These are phyloP conservation scores for Cynoglossus semilaevis DNA, from an alignment of 2,113 vertebrate species.

Conservation along the genomic window DNA sequence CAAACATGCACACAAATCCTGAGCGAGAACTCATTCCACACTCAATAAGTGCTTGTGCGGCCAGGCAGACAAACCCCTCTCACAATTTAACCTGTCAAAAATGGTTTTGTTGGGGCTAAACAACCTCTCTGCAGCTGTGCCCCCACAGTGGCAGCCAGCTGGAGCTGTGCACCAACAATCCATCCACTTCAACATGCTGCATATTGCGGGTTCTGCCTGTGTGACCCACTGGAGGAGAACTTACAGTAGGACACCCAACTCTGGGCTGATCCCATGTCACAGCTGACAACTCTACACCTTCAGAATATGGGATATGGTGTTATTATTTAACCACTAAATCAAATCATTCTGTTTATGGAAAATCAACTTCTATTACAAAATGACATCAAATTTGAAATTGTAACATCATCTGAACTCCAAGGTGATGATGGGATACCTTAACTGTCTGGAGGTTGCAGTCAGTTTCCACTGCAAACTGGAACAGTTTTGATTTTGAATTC, in stretches of 20 bases:
- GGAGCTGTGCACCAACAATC: conserved; percentile 36
- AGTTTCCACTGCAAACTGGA: too few relatives aligned
- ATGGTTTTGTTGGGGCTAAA: conserved; percentile 48
- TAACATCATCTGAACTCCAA: too few relatives aligned
- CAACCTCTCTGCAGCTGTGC: conserved; percentile 39
- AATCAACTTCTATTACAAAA: too few relatives aligned
- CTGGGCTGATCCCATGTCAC: conserved; percentile 10
- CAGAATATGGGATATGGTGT: too few relatives aligned
- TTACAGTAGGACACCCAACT: background rate
- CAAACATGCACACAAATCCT: conserved; percentile 16
- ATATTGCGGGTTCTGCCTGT: conserved; percentile 40
- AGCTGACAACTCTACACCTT: too few relatives aligned
- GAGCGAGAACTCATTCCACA: conserved; percentile 47
- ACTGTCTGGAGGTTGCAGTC: too few relatives aligned
- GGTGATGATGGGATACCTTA: too few relatives aligned
- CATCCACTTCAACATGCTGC: conserved; percentile 37
- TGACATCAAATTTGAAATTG: too few relatives aligned
- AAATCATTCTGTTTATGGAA: too few relatives aligned
- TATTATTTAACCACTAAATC: too few relatives aligned
- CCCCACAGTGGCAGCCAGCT: conserved; percentile 25
- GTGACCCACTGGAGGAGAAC: background rate
- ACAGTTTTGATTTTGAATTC: too few relatives aligned
- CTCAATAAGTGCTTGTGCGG: conserved; percentile 50
- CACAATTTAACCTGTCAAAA: conserved; percentile 59
- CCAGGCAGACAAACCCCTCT: conserved; percentile 46